Evolutionary conservation across 2,797 vertebrate species (phyloP).

Genomic region (Alca torda): DNA sequence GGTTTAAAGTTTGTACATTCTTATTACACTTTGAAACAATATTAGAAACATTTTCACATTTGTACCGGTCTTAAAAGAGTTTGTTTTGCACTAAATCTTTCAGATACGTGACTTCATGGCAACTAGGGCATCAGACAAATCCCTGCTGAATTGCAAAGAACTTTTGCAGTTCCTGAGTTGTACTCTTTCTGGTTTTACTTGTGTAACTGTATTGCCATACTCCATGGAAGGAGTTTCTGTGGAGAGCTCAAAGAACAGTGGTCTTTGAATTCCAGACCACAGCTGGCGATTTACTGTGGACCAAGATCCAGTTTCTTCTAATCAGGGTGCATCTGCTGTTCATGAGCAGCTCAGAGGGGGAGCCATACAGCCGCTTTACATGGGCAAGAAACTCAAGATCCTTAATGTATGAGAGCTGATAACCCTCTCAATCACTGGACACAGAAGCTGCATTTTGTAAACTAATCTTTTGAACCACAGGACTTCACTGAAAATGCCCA

Average conservation of each 20-base stretch:
- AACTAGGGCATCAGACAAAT: not conserved
- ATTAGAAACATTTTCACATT: not conserved
- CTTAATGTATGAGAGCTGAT: not conserved
- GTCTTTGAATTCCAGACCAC: slow-evolving; percentile 36
- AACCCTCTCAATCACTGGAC: slow-evolving; percentile 25
- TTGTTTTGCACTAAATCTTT: slow-evolving; percentile 25
- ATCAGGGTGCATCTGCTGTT: slow-evolving; percentile 42
- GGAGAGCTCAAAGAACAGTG: not conserved
- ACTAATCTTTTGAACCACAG: slow-evolving; percentile 19
- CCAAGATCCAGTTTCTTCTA: slow-evolving; percentile 56
- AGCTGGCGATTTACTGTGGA: slow-evolving; percentile 1
- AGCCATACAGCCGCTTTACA: not conserved
- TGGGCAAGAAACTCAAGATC: not conserved
- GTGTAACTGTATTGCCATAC: not conserved
- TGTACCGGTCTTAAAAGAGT: not conserved
- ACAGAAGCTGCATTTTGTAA: slow-evolving; percentile 46
- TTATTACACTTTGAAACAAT: not conserved
- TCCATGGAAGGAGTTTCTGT: not conserved
- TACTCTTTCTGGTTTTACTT: not conserved
- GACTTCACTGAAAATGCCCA: slow-evolving; percentile 36
- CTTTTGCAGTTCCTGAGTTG: not conserved
- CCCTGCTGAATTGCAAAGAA: not conserved
- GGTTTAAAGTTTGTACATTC: slow-evolving; percentile 38
- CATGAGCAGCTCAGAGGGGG: slow-evolving; percentile 14
- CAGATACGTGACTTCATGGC: not conserved